Percentiles rank a stretch among this genome's conserved stretches.
These are phyloP conservation scores for Psylliodes chrysocephalus DNA, from an alignment of 2,888 invertebrate species.

Conservation along the genomic window DNA sequence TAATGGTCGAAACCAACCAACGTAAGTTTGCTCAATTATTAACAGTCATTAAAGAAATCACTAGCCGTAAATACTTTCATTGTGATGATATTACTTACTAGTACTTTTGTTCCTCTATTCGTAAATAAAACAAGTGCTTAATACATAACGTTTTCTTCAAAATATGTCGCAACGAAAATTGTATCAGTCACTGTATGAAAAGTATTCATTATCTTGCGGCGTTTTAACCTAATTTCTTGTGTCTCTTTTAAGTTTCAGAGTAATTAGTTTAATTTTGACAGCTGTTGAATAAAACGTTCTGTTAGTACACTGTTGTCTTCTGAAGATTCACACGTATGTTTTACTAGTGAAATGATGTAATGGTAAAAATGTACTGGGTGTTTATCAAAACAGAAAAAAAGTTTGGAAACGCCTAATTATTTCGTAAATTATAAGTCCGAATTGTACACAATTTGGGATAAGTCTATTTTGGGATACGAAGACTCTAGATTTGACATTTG, in stretches of 20 bases:
- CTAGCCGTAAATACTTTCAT: slow-evolving; percentile 34
- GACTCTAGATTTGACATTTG: too few relatives aligned
- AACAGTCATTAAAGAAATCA: slow-evolving; percentile 30
- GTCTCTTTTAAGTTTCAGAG: background rate
- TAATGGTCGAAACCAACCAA: background rate
- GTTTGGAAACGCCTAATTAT: too few relatives aligned
- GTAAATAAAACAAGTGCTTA: slow-evolving; percentile 1
- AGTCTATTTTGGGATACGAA: too few relatives aligned
- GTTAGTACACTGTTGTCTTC: background rate
- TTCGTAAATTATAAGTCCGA: too few relatives aligned
- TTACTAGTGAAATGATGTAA: background rate
- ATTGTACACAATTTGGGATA: too few relatives aligned
- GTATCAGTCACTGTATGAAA: background rate
- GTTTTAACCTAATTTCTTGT: background rate
- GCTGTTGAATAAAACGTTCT: background rate
- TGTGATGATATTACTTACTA: slow-evolving; percentile 24
- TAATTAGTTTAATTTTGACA: background rate
- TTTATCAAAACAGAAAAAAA: too few relatives aligned
- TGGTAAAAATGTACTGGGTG: too few relatives aligned
- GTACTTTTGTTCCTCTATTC: background rate
- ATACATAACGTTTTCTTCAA: slow-evolving; percentile 12
- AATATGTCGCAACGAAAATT: slow-evolving; percentile 1
- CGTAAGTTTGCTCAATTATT: slow-evolving; percentile 30
- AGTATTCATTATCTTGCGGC: background rate
- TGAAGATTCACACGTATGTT: background rate